Base-by-base conservation (phyloP, 2,888 invertebrate species). In the Synergus japonicus region DNA sequence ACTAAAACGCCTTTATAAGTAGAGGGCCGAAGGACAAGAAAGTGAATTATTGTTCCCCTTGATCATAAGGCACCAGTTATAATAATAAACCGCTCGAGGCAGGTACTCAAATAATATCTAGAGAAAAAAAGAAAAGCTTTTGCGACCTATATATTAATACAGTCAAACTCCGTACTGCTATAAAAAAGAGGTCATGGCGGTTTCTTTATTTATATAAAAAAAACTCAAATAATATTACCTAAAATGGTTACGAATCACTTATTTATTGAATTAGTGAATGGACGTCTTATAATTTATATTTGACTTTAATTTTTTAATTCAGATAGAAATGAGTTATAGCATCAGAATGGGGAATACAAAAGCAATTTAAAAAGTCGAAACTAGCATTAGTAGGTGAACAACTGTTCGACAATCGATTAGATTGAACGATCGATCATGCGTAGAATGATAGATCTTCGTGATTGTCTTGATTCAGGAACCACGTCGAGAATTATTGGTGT, bases 1-100 rank as follows among this genome's bases (percentile, higher is more conserved):
- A 82, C 79, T 78, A 76, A 81, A 83, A 79, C 76, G 78, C 82
- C 81, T 81, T 83, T 77, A 65, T 81, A 78, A 79, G 82, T 76
- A 78, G 69, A 41, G 54, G 77, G 69, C 41, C 63, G 60, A 81
- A 69, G 58, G 79, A 79, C 78, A 77, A 78, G 67, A 77, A 78
- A 81, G 77, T 81, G 77, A 79, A 76, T 79, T 65, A 81, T 78
- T 81, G 76, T 79, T 81, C 29, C 18, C 12, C 7, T 15, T 44
- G n/a, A 18, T 46, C 13, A 18, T 44, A 44, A 43, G 18, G 18
- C 44, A 41, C 18, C 41, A 46, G 12, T 13, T 12, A 54, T 41
- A 37, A 54, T 54, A 54, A 73, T 73, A 54, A 54, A 73, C 29
- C n/a, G n/a, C 73, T 54, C 37, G 9, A 15, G 54, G n/a, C 73